Conservation (phyloP, 2,888 invertebrate genomes). For the Melolontha melolontha region DNA sequence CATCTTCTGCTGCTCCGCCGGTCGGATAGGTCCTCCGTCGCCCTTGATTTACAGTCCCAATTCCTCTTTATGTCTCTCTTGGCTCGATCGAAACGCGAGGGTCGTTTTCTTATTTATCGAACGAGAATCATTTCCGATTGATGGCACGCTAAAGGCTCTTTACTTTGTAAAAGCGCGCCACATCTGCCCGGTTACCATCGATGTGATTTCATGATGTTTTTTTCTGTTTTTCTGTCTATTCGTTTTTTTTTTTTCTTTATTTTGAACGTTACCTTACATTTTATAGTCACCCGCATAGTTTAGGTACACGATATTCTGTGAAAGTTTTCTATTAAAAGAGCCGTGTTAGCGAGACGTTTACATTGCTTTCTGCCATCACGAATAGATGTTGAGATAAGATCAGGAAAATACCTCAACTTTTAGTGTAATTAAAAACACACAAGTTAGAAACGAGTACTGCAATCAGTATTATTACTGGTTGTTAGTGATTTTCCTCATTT, state of each 20-base stretch:
- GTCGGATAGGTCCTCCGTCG: conserved; percentile 43
- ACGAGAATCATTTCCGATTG: conserved; percentile 58
- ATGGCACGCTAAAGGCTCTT: conserved; percentile 55
- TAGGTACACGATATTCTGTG: conserved; percentile 13
- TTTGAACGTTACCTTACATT: background rate
- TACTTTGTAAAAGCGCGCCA: conserved; percentile 45
- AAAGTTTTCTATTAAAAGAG: conserved; percentile 26
- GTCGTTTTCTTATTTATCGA: conserved; percentile 63
- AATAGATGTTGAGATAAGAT: conserved; percentile 26
- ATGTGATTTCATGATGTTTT: conserved; percentile 18
- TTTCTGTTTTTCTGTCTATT: background rate
- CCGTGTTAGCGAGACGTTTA: conserved; percentile 1
- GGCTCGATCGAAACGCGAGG: conserved; percentile 56
- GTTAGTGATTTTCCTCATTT: conserved; percentile 17
- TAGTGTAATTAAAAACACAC: conserved; percentile 32
- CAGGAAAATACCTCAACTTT: conserved; percentile 29
- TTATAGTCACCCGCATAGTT: conserved; percentile 18
- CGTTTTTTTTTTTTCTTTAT: conserved; percentile 1
- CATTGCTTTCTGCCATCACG: conserved; percentile 9
- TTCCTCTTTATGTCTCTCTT: conserved; percentile 67
- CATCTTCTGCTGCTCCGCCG: conserved; percentile 18
- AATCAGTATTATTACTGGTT: conserved; percentile 20
- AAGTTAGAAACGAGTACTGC: conserved; percentile 11
- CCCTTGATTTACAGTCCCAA: conserved; percentile 66
- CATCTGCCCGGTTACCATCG: conserved; percentile 43